A percentile compares a stretch with the other conserved stretches of the same genome.
These are phyloP conservation scores for Macroglossus sobrinus DNA, from an alignment of 2,113 vertebrate species.

Conservation along the genomic window DNA sequence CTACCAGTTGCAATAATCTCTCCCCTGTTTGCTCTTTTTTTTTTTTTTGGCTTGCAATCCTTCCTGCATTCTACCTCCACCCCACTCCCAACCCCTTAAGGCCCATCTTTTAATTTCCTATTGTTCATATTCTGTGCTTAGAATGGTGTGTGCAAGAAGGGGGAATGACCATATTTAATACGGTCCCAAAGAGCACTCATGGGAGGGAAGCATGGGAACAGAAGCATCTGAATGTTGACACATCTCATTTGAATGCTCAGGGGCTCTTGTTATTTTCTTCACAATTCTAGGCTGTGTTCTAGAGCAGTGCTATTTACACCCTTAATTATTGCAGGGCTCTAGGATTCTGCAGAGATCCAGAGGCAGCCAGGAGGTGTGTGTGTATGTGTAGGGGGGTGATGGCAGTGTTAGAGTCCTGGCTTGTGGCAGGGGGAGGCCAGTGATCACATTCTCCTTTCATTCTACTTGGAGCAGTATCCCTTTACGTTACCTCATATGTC, in stretches of 20 bases:
- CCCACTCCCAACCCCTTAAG: neutral
- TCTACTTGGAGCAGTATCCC: neutral
- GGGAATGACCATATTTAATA: neutral
- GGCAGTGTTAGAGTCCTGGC: neutral
- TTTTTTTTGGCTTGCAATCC: neutral
- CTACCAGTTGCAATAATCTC: neutral
- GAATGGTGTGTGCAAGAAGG: neutral
- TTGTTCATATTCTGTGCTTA: neutral
- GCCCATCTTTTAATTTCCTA: neutral
- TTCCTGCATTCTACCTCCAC: neutral
- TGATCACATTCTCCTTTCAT: neutral
- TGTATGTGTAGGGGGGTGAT: neutral
- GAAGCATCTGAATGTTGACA: neutral
- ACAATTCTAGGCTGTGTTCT: neutral
- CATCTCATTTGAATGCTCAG: neutral
- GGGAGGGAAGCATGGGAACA: neutral
- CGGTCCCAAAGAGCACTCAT: neutral
- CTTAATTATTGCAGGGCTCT: neutral
- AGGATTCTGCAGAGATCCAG: neutral
- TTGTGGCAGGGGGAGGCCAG: neutral
- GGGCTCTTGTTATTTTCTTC: neutral
- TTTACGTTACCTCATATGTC: neutral
- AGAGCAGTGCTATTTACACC: neutral
- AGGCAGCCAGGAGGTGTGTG: neutral
- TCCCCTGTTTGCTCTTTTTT: neutral